Conservation (phyloP, 1,140 invertebrate species). For the Plutomurus gul region DNA sequence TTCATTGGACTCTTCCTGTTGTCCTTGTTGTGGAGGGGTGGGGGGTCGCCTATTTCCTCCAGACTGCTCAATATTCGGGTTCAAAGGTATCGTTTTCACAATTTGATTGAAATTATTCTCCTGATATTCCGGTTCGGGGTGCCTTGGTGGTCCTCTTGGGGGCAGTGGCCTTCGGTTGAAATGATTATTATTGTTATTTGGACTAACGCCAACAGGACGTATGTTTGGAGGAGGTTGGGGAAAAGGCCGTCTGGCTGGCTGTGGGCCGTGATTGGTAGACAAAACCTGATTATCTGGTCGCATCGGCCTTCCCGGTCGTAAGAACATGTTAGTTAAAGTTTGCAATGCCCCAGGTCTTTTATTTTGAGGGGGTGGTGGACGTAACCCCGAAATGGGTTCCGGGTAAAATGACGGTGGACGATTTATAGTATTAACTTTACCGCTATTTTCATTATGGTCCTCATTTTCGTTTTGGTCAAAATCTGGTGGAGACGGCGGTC, state of each 20-base stretch:
- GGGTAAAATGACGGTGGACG: not conserved
- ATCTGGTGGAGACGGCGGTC: conserved; percentile 32
- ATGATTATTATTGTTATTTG: conserved; percentile 16
- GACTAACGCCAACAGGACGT: conserved; percentile 9
- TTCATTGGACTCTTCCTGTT: not conserved
- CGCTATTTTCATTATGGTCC: not conserved
- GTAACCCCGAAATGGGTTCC: not conserved
- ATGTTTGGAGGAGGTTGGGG: conserved; percentile 10
- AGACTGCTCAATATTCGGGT: not conserved
- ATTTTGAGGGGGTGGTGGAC: conserved; percentile 10
- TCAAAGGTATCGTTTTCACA: conserved; percentile 11
- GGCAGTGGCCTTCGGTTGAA: not conserved
- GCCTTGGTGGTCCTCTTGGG: not conserved
- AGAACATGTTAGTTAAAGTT: conserved; percentile 37
- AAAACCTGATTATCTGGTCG: not conserved
- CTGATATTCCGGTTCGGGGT: not conserved
- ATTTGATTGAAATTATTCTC: not conserved
- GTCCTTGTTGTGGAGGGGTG: not conserved
- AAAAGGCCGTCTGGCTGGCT: conserved; percentile 15
- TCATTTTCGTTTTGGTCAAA: not conserved
- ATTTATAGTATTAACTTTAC: not conserved
- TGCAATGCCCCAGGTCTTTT: conserved; percentile 22
- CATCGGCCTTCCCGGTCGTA: conserved; percentile 19
- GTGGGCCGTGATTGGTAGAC: not conserved
- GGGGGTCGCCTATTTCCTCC: not conserved